These are phyloP conservation scores for Trinorchestia longiramus DNA, from an alignment of 1,140 invertebrate species.

Conservation along the genomic window DNA sequence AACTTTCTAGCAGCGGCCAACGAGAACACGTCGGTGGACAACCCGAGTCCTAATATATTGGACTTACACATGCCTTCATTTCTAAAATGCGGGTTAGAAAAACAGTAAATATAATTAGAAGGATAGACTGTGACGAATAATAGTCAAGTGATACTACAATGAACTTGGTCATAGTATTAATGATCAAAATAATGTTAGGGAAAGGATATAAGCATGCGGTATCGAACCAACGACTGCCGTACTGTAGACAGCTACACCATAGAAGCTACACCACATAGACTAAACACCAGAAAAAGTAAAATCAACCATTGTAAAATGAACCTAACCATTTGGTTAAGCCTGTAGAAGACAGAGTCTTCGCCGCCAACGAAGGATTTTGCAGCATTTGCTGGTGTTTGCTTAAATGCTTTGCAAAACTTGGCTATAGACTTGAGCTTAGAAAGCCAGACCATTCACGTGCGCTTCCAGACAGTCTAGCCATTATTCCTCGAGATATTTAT, in stretches of 20 bases:
- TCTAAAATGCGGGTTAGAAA: too few relatives aligned
- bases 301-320: neutral
- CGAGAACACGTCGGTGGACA: too few relatives aligned
- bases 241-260: neutral
- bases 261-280: neutral
- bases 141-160: too few relatives aligned
- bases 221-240: neutral
- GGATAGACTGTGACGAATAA: too few relatives aligned
- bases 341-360: neutral
- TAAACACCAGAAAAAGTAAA: neutral
- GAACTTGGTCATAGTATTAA: too few relatives aligned
- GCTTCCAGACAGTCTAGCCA: neutral
- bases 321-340: neutral
- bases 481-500: neutral
- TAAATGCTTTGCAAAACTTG: neutral
- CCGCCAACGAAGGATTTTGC: neutral
- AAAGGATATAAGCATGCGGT: too few relatives aligned
- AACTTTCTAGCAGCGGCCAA: too few relatives aligned
- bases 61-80: too few relatives aligned
- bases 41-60: too few relatives aligned
- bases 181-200: too few relatives aligned
- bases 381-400: neutral
- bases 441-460: neutral
- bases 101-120: too few relatives aligned
- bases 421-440: slow-evolving; percentile 13